Base-by-base conservation (phyloP, 2,888 invertebrate species). In the Prosopocoilus inquinatus region DNA sequence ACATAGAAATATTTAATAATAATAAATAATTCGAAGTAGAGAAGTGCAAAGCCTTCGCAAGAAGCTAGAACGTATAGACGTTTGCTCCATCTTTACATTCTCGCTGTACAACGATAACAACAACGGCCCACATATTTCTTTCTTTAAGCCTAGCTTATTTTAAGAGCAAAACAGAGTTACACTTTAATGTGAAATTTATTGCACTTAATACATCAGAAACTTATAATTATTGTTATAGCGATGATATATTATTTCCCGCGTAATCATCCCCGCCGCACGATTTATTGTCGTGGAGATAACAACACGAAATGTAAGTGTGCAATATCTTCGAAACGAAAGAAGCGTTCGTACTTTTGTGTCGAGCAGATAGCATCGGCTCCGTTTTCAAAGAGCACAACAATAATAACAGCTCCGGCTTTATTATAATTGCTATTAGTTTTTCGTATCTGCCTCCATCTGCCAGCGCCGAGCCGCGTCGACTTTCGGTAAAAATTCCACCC, bases 211-310 rank as follows among this genome's bases (percentile, higher is more conserved):
- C 59, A 66, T 66, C 66, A 59, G 62, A 62, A 65, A 62, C 65
- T 67, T 66, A 67, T 70, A 70, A 70, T 70, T 71, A 71, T 70
- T 69, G 67, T 64, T 65, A 67, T 64, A 63, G 70, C 70, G 70
- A 71, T 72, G 72, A 72, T 70, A 70, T 71, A 72, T 69, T 71
- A 72, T 69, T 70, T 71, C 67, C 65, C 64, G 61, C 65, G 66
- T 67, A 67, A 70, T 70, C 68, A 66, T 66, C 67, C 67, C 65
- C 52, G 70, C 69, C 70, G 69, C 66, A 63, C 65, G 64, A 72
- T 72, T 72, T 72, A 72, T 72, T 71, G 69, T 67, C 63, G 55
- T 63, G 53, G 52, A 70, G 72, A 72, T 72, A 72, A 68, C 58
- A 72, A 68, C 53, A 47, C 47, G 58, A 44, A 41, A 28, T 50